Conservation (phyloP, 1,140 invertebrate genomes). For the Drosophila kohkoa region DNA sequence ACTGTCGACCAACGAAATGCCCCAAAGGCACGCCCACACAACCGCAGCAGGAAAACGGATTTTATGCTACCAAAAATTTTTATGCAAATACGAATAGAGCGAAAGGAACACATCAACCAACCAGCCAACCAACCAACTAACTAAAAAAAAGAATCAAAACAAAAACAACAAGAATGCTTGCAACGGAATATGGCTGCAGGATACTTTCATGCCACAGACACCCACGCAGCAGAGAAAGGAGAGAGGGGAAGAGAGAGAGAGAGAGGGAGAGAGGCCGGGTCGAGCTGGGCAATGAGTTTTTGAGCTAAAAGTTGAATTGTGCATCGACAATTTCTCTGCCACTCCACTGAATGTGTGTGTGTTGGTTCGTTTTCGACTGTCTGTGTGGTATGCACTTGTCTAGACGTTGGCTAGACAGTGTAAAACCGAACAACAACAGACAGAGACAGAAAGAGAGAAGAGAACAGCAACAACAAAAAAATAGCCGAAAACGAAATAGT, state of each 20-base stretch:
- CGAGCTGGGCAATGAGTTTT: slow-evolving; percentile 73
- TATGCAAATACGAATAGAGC: slow-evolving; percentile 63
- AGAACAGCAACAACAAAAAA: slow-evolving; percentile 16
- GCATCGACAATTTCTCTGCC: slow-evolving; percentile 64
- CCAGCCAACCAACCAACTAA: too few species aligned
- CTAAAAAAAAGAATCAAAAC: background rate
- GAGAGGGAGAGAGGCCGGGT: background rate
- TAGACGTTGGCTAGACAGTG: slow-evolving; percentile 84
- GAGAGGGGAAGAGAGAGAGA: background rate
- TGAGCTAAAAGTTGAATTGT: slow-evolving; percentile 81
- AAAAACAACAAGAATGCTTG: slow-evolving; percentile 45
- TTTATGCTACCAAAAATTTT: slow-evolving; percentile 49
- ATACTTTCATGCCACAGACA: slow-evolving; percentile 58
- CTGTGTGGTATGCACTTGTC: slow-evolving; percentile 82
- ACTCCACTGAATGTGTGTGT: slow-evolving; percentile 26
- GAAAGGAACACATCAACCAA: slow-evolving; percentile 18
- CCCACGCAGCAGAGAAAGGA: slow-evolving; percentile 7
- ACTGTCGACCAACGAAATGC: slow-evolving; percentile 38
- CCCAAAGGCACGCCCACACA: slow-evolving; percentile 50
- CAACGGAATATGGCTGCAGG: slow-evolving; percentile 73
- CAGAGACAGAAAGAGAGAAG: slow-evolving; percentile 5
- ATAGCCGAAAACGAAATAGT: slow-evolving; percentile 39
- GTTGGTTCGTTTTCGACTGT: slow-evolving; percentile 63
- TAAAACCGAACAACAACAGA: slow-evolving; percentile 73
- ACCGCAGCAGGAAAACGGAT: slow-evolving; percentile 62